phyloP scores from a whole-genome alignment of 2,113 vertebrate species.

The Tiliqua scincoides region DNA sequence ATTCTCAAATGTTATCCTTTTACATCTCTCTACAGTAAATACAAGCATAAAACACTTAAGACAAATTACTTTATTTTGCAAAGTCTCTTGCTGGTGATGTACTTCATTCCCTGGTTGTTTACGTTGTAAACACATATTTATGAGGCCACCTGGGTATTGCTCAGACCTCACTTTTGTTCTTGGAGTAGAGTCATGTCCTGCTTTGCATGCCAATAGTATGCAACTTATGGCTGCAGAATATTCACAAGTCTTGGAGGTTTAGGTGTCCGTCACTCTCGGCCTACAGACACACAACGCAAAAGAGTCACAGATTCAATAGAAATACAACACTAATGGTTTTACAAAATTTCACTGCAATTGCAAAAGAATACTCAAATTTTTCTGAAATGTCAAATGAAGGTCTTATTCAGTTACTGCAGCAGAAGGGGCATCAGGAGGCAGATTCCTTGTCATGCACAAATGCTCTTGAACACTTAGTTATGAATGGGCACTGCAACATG shows the following conservation, averaged over 20 bases:
- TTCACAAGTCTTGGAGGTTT: conserved; percentile 80
- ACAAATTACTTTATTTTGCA: conserved; percentile 74
- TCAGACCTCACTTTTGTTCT: conserved; percentile 79
- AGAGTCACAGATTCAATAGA: conserved; percentile 82
- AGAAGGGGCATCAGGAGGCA: too few relatives aligned
- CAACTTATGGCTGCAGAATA: conserved; percentile 84
- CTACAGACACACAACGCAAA: conserved; percentile 85
- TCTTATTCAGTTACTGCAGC: not conserved
- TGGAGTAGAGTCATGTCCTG: conserved; percentile 78
- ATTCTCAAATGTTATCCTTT: conserved; percentile 78
- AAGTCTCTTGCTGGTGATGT: conserved; percentile 80
- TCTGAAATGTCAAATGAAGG: not conserved
- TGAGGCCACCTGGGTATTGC: conserved; percentile 75
- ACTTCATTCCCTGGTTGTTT: conserved; percentile 83
- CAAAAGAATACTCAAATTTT: not conserved
- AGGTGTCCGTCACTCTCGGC: conserved; percentile 87
- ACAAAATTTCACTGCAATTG: conserved; percentile 24
- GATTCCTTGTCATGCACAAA: not conserved
- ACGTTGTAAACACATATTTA: conserved; percentile 84
- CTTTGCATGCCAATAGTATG: conserved; percentile 83
- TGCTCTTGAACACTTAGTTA: not conserved
- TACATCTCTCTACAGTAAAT: conserved; percentile 80
- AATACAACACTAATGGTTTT: conserved; percentile 26
- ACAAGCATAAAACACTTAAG: conserved; percentile 68
- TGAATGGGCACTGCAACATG: not conserved